Base-by-base conservation (phyloP, 1,140 invertebrate species). In the Cotesia typhae region DNA sequence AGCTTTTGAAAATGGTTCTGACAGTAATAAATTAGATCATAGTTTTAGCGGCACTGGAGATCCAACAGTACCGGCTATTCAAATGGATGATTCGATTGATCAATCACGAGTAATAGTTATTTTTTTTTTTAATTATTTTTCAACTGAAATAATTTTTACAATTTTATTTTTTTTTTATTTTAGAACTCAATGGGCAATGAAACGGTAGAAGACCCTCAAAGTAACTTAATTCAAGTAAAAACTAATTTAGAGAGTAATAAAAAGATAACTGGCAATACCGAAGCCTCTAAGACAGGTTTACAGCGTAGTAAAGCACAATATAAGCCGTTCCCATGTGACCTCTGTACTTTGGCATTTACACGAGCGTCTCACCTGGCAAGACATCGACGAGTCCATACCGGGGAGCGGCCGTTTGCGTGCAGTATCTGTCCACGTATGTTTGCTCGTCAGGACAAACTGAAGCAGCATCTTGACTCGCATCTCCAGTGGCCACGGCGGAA, bases 321-420 rank as follows among this genome's bases (percentile, higher is more conserved):
- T 28, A 86, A 86, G 63, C 87, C 87, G 2, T 88, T 88, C 72
- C 82, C 83, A 0, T 90, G 89, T 75, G 83, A 88, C 51, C 78
- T 87, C 12, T 89, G 88, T 74, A 88, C 84, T 0, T 75, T 87
- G 67, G 88, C 89, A 17, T 90, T 90, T 65, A 89, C 89, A 0
- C 78, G 89, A 70, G 91, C 90, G n/a, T 92, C 92, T 66, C 94
- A 94, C 78, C 85, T 94, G 2, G 90, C 92, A 38, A 88, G 93
- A 66, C 94, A 95, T 80, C 86, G 93, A 68, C 87, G 93, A 47
- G 87, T 89, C 9, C 90, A 91, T 75, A 90, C 89, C 1, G 90
- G 90, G 0, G 87, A 89, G 70, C 85, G 89, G 70, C 90, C 89
- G 0, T 90, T 89, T 77, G 81, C 83, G 5, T 91, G 90, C 68